phyloP scores from a whole-genome alignment of 1,140 invertebrate genomes.

The Drosophila sechellia region DNA sequence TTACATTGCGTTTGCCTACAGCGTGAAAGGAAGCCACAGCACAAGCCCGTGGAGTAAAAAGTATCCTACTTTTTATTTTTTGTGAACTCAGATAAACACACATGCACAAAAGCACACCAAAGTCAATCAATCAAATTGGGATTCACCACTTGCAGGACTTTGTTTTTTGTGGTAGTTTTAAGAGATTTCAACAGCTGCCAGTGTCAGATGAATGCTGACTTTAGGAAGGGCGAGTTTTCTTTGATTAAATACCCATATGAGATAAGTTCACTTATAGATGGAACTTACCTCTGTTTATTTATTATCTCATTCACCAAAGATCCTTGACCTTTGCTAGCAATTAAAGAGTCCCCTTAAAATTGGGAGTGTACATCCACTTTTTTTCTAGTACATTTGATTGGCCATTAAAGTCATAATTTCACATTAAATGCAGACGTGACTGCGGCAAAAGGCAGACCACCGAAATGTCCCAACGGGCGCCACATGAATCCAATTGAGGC shows the following conservation, averaged over 20 bases:
- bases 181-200: constrained; percentile 14
- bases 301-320: not conserved
- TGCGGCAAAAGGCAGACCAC: constrained; percentile 26
- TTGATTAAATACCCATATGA: no score
- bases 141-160: constrained; percentile 52
- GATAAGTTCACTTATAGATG: no score
- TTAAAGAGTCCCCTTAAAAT: constrained; percentile 38
- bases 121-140: constrained; percentile 70
- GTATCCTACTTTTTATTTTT: constrained; percentile 15
- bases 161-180: constrained; percentile 45
- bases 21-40: constrained; percentile 43
- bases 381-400: constrained; percentile 37
- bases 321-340: constrained; percentile 35
- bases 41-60: constrained; percentile 19
- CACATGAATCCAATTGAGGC: constrained; percentile 67
- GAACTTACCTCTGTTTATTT: no score
- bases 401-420: constrained; percentile 80
- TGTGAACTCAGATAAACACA: not conserved
- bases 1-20: constrained; percentile 64
- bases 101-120: constrained; percentile 15
- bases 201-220: constrained; percentile 9
- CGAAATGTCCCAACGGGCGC: constrained; percentile 43
- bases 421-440: constrained; percentile 80
- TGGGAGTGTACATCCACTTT: constrained; percentile 16
- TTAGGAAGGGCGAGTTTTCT: no score